Evolutionary conservation across 1,140 invertebrate species (phyloP).

Genomic region (Brachionus calyciflorus): DNA sequence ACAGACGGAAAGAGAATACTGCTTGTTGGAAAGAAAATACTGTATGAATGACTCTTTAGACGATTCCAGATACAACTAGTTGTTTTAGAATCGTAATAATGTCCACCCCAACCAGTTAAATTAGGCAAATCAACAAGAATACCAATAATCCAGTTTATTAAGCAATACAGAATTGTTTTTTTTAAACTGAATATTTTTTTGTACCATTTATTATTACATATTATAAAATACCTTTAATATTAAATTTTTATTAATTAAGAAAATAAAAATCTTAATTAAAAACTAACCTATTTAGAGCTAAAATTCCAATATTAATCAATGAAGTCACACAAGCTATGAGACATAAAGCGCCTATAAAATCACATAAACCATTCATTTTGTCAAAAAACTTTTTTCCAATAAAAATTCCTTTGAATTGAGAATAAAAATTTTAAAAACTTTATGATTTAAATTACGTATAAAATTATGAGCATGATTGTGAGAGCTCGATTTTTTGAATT

Average conservation of each 20-base stretch:
- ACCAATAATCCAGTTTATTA: constrained; percentile 46
- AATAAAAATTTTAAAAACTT: background rate
- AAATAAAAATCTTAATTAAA: background rate
- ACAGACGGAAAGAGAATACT: constrained; percentile 21
- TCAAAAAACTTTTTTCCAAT: constrained; percentile 30
- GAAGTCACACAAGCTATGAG: constrained; percentile 36
- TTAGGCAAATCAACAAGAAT: constrained; percentile 48
- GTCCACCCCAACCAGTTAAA: constrained; percentile 47
- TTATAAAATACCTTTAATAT: constrained; percentile 36
- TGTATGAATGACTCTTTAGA: constrained; percentile 47
- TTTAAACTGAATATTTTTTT: constrained; percentile 39
- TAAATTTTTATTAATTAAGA: background rate
- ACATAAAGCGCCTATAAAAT: constrained; percentile 34
- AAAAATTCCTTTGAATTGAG: background rate
- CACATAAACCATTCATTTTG: background rate
- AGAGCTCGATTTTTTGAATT: no score
- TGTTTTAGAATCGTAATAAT: constrained; percentile 48
- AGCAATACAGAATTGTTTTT: constrained; percentile 47
- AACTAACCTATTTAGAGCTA: constrained; percentile 47
- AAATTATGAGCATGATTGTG: no score
- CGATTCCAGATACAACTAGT: constrained; percentile 47
- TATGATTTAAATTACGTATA: no score
- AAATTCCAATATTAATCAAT: constrained; percentile 47
- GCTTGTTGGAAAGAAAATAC: constrained; percentile 47
- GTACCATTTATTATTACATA: constrained; percentile 46